Percentiles rank a stretch among this genome's conserved stretches.
Evolutionary conservation across 2,797 vertebrate genomes (phyloP).

Genomic region (Lepus oiostolus): DNA sequence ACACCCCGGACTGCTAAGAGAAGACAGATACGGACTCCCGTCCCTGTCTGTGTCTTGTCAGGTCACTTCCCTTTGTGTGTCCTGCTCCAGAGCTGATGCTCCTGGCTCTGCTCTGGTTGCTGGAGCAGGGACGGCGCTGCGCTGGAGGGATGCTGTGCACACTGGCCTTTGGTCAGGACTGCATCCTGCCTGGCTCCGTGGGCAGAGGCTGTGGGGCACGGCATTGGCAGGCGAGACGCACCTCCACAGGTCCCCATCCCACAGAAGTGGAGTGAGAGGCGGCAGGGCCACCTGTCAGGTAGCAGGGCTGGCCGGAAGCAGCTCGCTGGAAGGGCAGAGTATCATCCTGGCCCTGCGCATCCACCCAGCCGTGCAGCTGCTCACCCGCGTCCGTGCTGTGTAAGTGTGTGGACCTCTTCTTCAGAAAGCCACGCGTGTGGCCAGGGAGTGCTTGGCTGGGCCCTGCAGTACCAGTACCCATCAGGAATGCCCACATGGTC

Average conservation of each 20-base stretch:
- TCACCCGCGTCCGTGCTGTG: background rate
- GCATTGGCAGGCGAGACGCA: background rate
- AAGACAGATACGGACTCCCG: background rate
- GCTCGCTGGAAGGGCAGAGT: background rate
- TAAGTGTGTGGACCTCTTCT: background rate
- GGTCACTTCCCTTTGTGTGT: background rate
- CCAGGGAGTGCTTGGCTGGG: background rate
- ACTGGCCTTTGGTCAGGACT: background rate
- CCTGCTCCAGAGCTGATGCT: background rate
- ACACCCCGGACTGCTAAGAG: background rate
- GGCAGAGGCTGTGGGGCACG: background rate
- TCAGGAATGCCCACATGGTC: background rate
- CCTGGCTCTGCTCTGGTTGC: background rate
- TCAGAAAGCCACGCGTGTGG: background rate
- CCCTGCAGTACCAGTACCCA: background rate
- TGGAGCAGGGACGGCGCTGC: too few species aligned
- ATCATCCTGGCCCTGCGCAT: background rate
- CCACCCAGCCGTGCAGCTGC: background rate
- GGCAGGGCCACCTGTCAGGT: background rate
- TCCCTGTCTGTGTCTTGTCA: background rate
- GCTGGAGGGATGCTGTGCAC: background rate
- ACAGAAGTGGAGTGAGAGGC: background rate
- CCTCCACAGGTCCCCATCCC: background rate
- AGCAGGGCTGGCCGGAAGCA: background rate
- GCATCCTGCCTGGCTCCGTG: background rate